Base-by-base conservation (phyloP, 2,888 invertebrate species). In the Diarsia dahlii region DNA sequence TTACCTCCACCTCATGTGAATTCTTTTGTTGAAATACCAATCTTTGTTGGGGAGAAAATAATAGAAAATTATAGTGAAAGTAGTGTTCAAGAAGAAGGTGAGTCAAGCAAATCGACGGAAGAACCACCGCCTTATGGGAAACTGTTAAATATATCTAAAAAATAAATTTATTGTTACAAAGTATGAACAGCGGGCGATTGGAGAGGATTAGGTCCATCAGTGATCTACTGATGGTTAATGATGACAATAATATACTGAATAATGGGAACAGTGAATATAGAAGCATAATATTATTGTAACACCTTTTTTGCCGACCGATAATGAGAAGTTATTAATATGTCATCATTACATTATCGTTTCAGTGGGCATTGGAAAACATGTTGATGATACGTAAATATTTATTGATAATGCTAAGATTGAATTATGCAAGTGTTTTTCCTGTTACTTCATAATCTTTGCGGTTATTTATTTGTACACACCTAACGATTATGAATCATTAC, bases 1-100 rank as follows among this genome's bases (percentile, higher is more conserved):
- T 50, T 81, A 23, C 81, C 78, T 39, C 6, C 75, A 8, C 78
- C 75, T 13, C 78, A 78, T 56, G 18, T 48, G 34, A 78, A 78
- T 73, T 64, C 54, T 18, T 75, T 23, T 20, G 45, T 70, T 23
- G 74, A 82, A n/a, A 64, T 78, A 15, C 78, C 81, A 13, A n/a
- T 81, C 2, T 65, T 67, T 58, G 46, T 82, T 56, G 80, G 82
- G n/a, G 77, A 80, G 56, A 28, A 15, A 45, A 18, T 58, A 12
- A 45, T 0, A 12, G 6, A 12, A 2, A n/a, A 58, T 0, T 23
- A 0, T 34, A 20, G 18, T 45, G 45, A 45, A n/a, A 18, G 1
- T 18, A 45, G 58, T 23, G n/a, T 48, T 34, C 45, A 60, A 20
- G 23, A 50, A 18, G 6, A 3, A 18, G 46, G 45, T 62, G 5